Conservation (phyloP, 2,888 invertebrate species). For the Napeogenes inachia region DNA sequence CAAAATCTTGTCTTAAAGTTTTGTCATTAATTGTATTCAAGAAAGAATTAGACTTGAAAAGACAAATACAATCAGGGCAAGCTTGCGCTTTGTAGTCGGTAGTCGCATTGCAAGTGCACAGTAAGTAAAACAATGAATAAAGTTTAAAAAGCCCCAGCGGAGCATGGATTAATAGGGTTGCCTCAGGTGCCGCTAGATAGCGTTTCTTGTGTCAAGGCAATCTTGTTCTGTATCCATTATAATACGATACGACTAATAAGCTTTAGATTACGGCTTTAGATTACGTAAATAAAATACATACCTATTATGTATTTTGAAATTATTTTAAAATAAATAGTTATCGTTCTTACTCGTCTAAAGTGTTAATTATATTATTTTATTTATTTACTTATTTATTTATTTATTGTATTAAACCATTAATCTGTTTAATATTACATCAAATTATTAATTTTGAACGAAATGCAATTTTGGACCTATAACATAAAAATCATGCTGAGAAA, state of each 20-base stretch:
- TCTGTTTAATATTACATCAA: too few relatives aligned
- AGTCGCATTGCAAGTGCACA: slow-evolving; percentile 42
- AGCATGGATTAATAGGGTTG: slow-evolving; percentile 49
- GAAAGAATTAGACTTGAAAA: slow-evolving; percentile 34
- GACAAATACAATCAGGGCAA: slow-evolving; percentile 57
- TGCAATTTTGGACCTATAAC: too few relatives aligned
- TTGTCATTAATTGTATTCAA: slow-evolving; percentile 20
- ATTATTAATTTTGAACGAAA: too few relatives aligned
- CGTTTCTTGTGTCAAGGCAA: slow-evolving; percentile 37
- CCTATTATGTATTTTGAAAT: too few relatives aligned
- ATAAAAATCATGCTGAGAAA: too few relatives aligned
- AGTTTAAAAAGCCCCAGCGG: slow-evolving; percentile 59
- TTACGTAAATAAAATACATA: too few relatives aligned
- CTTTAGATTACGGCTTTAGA: too few relatives aligned
- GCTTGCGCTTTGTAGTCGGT: slow-evolving; percentile 35
- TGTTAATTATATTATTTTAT: too few relatives aligned
- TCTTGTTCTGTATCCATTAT: slow-evolving; percentile 37
- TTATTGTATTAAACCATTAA: too few relatives aligned
- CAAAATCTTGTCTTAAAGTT: not conserved
- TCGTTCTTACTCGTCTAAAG: too few relatives aligned
- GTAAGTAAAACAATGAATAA: slow-evolving; percentile 66
- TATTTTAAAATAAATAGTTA: too few relatives aligned
- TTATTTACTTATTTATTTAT: too few relatives aligned
- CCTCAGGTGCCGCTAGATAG: slow-evolving; percentile 53
- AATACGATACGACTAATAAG: slow-evolving; percentile 19